These are phyloP conservation scores for Muraenolepis orangiensis DNA, from an alignment of 2,797 vertebrate genomes.

Conservation along the genomic window DNA sequence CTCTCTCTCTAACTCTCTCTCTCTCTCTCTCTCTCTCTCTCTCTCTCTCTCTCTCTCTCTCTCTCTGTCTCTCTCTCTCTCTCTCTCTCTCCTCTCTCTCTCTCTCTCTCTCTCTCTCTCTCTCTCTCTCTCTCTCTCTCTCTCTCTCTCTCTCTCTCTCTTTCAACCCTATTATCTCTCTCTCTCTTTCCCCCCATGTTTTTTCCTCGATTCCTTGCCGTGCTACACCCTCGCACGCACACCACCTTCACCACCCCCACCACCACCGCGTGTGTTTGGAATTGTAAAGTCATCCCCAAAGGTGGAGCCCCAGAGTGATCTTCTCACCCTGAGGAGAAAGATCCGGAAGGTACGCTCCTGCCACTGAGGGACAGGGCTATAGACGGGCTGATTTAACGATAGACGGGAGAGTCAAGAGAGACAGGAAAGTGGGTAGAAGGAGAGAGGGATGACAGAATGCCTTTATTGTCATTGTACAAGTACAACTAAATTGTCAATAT, in stretches of 20 bases:
- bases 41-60: no score
- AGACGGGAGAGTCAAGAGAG: not conserved
- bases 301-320: not conserved
- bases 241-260: constrained; percentile 39
- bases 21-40: no score
- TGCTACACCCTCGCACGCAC: constrained; percentile 35
- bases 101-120: no score
- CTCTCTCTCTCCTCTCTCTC: no score
- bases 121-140: no score
- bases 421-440: not conserved
- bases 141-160: constrained; percentile 2
- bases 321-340: not conserved
- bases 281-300: not conserved
- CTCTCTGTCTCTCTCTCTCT: no score
- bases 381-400: not conserved
- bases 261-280: constrained; percentile 29
- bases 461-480: no score
- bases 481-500: no score
- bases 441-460: not conserved
- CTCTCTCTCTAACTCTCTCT: no score
- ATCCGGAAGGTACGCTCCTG: not conserved
- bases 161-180: not conserved
- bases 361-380: not conserved
- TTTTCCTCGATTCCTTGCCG: constrained; percentile 45
- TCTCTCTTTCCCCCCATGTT: constrained; percentile 41